phyloP scores from a whole-genome alignment of 2,797 vertebrate genomes.

The Darevskia mixta region DNA sequence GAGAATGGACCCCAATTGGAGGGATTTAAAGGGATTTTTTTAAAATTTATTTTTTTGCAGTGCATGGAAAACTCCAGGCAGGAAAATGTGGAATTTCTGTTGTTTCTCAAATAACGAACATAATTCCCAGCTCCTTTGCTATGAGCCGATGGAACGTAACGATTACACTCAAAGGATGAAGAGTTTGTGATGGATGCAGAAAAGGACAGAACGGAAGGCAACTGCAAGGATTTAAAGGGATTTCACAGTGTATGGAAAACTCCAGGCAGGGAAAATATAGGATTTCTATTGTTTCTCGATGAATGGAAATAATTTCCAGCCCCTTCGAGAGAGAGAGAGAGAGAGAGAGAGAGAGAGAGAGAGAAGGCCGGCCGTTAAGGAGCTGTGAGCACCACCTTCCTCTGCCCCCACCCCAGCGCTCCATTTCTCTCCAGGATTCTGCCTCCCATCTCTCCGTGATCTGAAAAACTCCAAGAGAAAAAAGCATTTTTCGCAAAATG shows the following conservation, averaged over 20 bases:
- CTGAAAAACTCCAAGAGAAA: constrained; percentile 47
- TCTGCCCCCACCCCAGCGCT: fast-evolving
- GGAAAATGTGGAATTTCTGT: not conserved
- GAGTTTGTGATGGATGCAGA: not conserved
- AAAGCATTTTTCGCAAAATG: constrained; percentile 45
- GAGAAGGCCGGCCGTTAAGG: not conserved
- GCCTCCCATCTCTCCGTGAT: constrained; percentile 39
- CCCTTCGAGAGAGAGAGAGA: too few species aligned
- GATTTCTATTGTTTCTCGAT: too few species aligned
- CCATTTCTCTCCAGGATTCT: not conserved
- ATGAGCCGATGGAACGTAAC: too few species aligned
- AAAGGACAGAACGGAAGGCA: not conserved
- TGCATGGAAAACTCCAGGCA: not conserved
- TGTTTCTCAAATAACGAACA: too few species aligned
- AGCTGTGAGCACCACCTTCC: not conserved
- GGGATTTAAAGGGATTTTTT: not conserved
- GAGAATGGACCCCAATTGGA: not conserved
- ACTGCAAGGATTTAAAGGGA: not conserved
- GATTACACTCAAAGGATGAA: not conserved
- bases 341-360: too few species aligned
- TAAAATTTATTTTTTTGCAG: not conserved
- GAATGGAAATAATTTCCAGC: not conserved
- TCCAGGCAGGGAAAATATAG: not conserved
- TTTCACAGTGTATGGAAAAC: not conserved
- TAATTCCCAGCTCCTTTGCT: not conserved